These are phyloP conservation scores for Anniella stebbinsi DNA, from an alignment of 2,797 vertebrate genomes.

Conservation along the genomic window DNA sequence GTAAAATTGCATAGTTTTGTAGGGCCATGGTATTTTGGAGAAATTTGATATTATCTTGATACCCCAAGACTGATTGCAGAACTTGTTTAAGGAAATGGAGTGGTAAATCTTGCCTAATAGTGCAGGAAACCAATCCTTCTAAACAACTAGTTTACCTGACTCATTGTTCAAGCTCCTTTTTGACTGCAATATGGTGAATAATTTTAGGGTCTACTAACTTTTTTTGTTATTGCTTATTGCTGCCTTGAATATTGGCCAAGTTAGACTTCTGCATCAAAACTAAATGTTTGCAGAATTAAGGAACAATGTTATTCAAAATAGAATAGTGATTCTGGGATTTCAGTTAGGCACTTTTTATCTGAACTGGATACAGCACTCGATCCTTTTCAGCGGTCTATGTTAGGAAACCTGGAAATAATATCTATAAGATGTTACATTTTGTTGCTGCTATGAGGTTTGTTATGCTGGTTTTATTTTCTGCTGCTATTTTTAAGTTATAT, in stretches of 20 bases:
- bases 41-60: not conserved
- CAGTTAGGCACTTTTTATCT: not conserved
- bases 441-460: not conserved
- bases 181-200: not conserved
- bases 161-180: not conserved
- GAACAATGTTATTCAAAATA: not conserved
- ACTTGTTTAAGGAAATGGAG: not conserved
- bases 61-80: not conserved
- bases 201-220: not conserved
- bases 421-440: not conserved
- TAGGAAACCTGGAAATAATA: not conserved
- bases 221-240: not conserved
- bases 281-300: not conserved
- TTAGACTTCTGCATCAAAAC: not conserved
- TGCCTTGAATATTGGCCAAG: not conserved
- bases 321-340: not conserved
- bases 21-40: not conserved
- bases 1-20: not conserved
- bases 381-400: not conserved
- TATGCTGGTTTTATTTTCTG: not conserved
- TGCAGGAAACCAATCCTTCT: not conserved
- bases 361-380: not conserved
- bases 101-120: not conserved
- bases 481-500: not conserved
- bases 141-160: not conserved